These are phyloP conservation scores for Dendroctonus valens DNA, from an alignment of 1,140 invertebrate genomes.

Conservation along the genomic window DNA sequence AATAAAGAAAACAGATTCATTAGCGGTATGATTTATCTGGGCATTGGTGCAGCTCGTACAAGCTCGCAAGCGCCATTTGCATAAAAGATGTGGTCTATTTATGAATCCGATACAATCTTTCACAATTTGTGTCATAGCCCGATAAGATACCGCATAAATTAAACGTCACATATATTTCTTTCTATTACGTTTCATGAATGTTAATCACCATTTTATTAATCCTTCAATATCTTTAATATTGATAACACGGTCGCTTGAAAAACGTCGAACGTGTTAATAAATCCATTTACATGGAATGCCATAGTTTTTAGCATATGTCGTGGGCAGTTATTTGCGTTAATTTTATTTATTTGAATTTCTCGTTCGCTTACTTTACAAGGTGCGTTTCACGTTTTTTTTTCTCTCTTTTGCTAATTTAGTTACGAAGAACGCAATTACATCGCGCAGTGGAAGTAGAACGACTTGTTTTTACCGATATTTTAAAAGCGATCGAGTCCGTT, in stretches of 20 bases:
- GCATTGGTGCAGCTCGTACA: too few relatives aligned
- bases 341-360: conserved; percentile 11
- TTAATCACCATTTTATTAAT: conserved; percentile 6
- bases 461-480: too few relatives aligned
- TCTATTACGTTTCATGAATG: conserved; percentile 2
- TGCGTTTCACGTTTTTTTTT: conserved; percentile 9
- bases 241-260: conserved; percentile 7
- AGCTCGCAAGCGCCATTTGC: neutral
- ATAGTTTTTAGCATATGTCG: conserved; percentile 8
- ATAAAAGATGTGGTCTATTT: conserved; percentile 12
- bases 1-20: too few relatives aligned
- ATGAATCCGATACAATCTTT: conserved; percentile 16
- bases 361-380: neutral
- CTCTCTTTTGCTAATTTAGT: neutral
- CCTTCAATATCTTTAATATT: conserved; percentile 3
- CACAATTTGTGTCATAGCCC: conserved; percentile 18
- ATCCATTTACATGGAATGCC: conserved; percentile 11
- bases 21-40: too few relatives aligned
- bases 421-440: too few relatives aligned
- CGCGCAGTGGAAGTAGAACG: too few relatives aligned
- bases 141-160: conserved; percentile 22
- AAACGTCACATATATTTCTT: neutral
- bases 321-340: conserved; percentile 1
- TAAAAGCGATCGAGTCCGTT: too few relatives aligned
- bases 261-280: conserved; percentile 11